A percentile compares a stretch with the other conserved stretches of the same genome.
Evolutionary conservation across 1,140 invertebrate genomes (phyloP).

Genomic region (Grapholita molesta): DNA sequence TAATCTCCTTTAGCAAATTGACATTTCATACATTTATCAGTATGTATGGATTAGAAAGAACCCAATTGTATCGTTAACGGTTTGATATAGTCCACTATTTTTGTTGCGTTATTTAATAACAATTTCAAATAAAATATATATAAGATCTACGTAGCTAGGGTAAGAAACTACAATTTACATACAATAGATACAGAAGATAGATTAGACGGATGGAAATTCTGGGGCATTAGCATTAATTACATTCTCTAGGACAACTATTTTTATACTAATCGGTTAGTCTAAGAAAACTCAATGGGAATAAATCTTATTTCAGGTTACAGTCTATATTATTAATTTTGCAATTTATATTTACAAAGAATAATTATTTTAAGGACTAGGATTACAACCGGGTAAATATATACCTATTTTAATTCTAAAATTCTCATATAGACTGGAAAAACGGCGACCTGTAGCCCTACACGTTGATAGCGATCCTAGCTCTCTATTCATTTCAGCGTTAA

Average conservation of each 20-base stretch:
- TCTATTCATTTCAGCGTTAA: conserved; percentile 8
- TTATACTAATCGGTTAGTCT: conserved; percentile 52
- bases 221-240: conserved; percentile 73
- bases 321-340: neutral
- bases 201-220: conserved; percentile 77
- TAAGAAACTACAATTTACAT: conserved; percentile 64
- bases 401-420: conserved; percentile 7
- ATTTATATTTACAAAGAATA: conserved; percentile 1
- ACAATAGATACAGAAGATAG: conserved; percentile 74
- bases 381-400: conserved; percentile 12
- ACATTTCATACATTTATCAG: neutral
- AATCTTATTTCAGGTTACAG: neutral
- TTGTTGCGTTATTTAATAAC: conserved; percentile 22
- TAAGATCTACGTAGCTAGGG: conserved; percentile 58
- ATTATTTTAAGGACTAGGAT: conserved; percentile 7
- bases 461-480: neutral
- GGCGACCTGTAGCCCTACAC: neutral
- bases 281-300: conserved; percentile 29
- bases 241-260: conserved; percentile 53
- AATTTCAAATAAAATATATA: conserved; percentile 36
- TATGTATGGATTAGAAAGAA: neutral
- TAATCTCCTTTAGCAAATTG: neutral
- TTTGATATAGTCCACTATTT: neutral
- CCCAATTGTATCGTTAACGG: neutral
- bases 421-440: neutral